Evolutionary conservation across 2,888 invertebrate species (phyloP), one percentile per base, ranked within the genome.

Genomic region (Acheta domesticus): DNA sequence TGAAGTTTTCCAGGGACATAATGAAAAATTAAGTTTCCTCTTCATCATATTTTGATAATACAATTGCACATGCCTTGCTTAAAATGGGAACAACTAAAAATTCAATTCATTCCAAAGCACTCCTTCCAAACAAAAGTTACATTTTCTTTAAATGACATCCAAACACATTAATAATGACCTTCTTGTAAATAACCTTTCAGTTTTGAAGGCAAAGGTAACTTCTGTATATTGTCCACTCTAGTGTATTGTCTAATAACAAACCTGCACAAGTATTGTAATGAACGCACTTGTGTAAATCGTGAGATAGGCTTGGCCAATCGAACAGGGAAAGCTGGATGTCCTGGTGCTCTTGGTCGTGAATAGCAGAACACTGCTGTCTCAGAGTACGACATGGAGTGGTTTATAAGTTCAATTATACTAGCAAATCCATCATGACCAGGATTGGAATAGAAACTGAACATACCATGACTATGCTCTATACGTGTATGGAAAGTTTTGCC

Each of bases 291-390:
- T 48, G 91, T 91, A 84, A 93, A 93, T 79, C 94, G 89, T 79
- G 93, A 94, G 49, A 94, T 89, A 12, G 94, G 94, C 85, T 92
- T 91, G 48, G 92, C 92, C 49, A 94, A 87, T 81, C 93, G 89
- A 48, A 94, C 93, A 11, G 93, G 93, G 86, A 92, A 92, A 80
- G 92, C 91, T 16, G 92, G 92, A 82, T 91, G 89, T 83, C 91
- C 89, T 74, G 91, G 91, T 82, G 91, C 90, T 80, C 91, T 88
- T 48, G 91, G 91, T 83, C 91, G 89, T 1, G 93, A 93, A 85
- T 93, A 94, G 86, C 93, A 93, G 84, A 92, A 92, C 77, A 93
- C 91, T 75, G 92, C 91, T 77, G 91, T 90, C 83, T 91, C 90
- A 78, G 93, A 93, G 82, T 91, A 91, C 83, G 89, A 89, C 88